Conservation (phyloP, 2,797 vertebrate genomes). For the Vultur gryphus region DNA sequence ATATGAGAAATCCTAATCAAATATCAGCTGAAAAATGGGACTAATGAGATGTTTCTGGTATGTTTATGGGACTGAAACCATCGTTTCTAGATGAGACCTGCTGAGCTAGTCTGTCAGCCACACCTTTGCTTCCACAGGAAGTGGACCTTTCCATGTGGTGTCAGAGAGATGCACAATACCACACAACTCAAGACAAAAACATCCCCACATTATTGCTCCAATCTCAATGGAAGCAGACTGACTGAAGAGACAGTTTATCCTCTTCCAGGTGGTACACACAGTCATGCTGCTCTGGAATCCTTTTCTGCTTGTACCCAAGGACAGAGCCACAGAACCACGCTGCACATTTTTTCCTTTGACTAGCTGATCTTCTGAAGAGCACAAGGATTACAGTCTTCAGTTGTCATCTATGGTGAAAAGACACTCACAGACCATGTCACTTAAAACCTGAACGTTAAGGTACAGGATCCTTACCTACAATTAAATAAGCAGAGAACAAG, state of each 20-base stretch:
- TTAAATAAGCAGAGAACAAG: neutral
- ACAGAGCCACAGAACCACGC: neutral
- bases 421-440: neutral
- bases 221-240: neutral
- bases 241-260: neutral
- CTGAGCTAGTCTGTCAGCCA: neutral
- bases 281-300: neutral
- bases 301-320: neutral
- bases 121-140: neutral
- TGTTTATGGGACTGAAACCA: neutral
- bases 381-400: neutral
- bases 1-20: neutral
- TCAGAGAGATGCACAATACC: neutral
- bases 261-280: neutral
- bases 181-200: neutral
- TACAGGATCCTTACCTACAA: neutral
- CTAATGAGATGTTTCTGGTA: neutral
- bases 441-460: neutral
- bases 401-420: neutral
- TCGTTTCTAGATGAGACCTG: neutral
- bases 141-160: neutral
- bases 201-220: neutral
- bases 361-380: neutral
- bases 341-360: neutral
- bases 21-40: neutral